Evolutionary conservation across 2,888 invertebrate genomes (phyloP).

Genomic region (Tiphia femorata): DNA sequence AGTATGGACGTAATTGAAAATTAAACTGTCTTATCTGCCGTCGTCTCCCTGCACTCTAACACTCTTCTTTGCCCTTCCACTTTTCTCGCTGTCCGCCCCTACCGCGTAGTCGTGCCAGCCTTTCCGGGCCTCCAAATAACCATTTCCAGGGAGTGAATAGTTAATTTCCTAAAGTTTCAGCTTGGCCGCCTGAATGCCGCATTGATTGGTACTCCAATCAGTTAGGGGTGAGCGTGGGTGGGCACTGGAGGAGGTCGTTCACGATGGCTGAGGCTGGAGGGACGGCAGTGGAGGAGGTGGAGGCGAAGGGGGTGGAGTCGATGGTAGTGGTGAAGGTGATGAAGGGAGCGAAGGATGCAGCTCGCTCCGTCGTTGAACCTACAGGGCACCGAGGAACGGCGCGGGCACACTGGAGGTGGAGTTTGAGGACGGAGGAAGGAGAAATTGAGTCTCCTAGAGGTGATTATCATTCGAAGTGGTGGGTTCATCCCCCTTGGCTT

Average conservation of each 20-base stretch:
- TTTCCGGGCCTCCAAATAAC: conserved; percentile 63
- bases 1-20: conserved; percentile 60
- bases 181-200: conserved; percentile 64
- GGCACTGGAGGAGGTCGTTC: conserved; percentile 40
- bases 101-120: conserved; percentile 43
- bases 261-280: conserved; percentile 35
- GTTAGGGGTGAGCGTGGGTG: conserved; percentile 57
- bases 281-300: conserved; percentile 1
- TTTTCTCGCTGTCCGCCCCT: conserved; percentile 15
- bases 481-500: conserved; percentile 40
- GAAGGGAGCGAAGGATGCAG: conserved; percentile 47
- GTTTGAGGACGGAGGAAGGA: conserved; percentile 38
- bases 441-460: conserved; percentile 64
- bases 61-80: conserved; percentile 27
- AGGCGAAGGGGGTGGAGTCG: conserved; percentile 18
- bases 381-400: conserved; percentile 38
- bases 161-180: conserved; percentile 68
- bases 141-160: conserved; percentile 67
- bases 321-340: conserved; percentile 28
- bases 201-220: conserved; percentile 69
- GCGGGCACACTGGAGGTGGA: conserved; percentile 27
- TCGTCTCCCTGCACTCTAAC: conserved; percentile 28
- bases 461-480: conserved; percentile 64
- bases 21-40: conserved; percentile 64
- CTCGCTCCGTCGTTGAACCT: conserved; percentile 49